These are phyloP conservation scores for Oriolus oriolus DNA, from an alignment of 2,113 vertebrate genomes.

Conservation along the genomic window DNA sequence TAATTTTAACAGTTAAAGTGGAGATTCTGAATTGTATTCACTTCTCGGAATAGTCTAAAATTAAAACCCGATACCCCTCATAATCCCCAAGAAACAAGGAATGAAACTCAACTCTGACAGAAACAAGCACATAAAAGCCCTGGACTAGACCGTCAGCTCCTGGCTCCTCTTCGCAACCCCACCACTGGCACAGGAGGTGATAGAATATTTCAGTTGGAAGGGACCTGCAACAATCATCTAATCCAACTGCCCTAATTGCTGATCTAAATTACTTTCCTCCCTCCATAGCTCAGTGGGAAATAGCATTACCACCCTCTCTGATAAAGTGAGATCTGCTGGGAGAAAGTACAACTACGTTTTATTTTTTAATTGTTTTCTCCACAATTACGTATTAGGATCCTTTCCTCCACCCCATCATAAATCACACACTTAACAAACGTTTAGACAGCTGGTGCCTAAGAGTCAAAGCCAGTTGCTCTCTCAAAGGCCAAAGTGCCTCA, in stretches of 20 bases:
- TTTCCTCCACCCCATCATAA: not conserved
- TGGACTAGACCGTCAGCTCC: not conserved
- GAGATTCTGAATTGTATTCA: not conserved
- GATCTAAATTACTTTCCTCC: not conserved
- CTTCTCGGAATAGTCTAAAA: not conserved
- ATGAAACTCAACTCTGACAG: not conserved
- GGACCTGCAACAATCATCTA: not conserved
- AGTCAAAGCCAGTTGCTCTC: not conserved
- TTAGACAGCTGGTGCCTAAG: not conserved
- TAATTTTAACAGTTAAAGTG: not conserved
- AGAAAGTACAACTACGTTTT: not conserved
- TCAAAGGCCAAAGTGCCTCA: not conserved
- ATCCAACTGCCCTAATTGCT: not conserved
- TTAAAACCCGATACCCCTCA: rapidly evolving
- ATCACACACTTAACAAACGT: not conserved
- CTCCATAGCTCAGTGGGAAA: not conserved
- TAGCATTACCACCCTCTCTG: not conserved
- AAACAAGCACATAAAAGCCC: not conserved
- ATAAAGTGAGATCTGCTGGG: not conserved
- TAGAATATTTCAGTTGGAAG: not conserved
- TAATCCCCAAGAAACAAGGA: not conserved
- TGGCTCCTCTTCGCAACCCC: not conserved
- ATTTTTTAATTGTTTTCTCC: not conserved
- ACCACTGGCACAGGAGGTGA: not conserved
- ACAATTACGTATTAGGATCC: not conserved